Evolutionary conservation across 2,888 invertebrate species (phyloP), one percentile per base, ranked within the genome.

Genomic region (Drosophila nigricruria): DNA sequence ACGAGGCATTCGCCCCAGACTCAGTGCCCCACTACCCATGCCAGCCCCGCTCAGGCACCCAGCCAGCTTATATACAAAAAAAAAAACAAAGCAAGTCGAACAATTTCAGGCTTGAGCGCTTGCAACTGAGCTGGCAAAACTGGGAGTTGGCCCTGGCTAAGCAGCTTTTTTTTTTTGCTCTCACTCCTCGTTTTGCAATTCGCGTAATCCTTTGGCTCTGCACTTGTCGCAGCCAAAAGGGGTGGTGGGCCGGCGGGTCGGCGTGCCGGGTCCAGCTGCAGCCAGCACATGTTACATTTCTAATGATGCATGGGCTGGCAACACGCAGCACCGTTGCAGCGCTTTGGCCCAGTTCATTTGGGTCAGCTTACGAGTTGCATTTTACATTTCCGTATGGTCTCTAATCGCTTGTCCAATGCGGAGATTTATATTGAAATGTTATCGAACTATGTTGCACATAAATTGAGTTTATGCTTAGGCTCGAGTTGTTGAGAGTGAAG

Each of bases 91-190:
- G 23, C 50, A 32, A 40, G 72, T 66, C 74, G 70, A 75, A 83
- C 89, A 88, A 85, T 85, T 88, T 85, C 89, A 86, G 84, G 84
- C 84, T 77, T 81, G 64, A 85, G 79, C 79, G 84, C 69, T 70
- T 65, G 59, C 49, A 59, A 65, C 66, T 65, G 54, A 66, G 71
- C 70, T 70, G 64, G 43, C 61, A 63, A 62, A 73, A 77, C 56
- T 77, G 54, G 40, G 32, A 68, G 67, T 23, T 70, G 70, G 52
- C 70, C 47, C 53, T 25, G 50, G 50, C 20, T 30, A 36, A 56
- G 47, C 47, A 27, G 23, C 23, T 49, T 42, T 57, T 65, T 40
- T 65, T 16, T 16, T 27, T 50, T 65, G 8, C 14, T 52, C 32
- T 42, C 50, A 25, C 47, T 52, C 53, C 16, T 25, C 14, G 54